phyloP scores from a whole-genome alignment of 64 coral and sea anemone species.

The Exaiptasia diaphana region DNA sequence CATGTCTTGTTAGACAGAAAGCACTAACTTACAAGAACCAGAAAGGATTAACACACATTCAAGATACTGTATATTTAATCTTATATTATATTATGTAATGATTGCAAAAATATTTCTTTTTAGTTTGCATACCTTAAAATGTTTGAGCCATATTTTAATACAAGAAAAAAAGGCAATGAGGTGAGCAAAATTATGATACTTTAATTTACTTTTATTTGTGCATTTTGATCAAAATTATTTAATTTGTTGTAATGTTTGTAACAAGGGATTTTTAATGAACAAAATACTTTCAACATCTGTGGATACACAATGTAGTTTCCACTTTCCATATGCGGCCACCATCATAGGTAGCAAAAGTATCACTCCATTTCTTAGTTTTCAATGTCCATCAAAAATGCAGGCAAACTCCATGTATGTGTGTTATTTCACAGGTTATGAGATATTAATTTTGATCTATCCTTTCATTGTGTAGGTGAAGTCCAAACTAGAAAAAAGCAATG shows the following conservation, averaged over 20 bases:
- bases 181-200: not conserved
- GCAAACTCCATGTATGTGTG: not conserved
- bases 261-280: no score
- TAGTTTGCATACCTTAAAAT: conserved; percentile 96
- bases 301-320: no score
- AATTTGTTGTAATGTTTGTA: no score
- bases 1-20: no score
- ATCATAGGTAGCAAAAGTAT: no score
- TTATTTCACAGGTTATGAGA: not conserved
- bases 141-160: conserved; percentile 98
- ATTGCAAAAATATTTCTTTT: not conserved
- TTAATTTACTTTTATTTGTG: not conserved
- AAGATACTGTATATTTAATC: no score
- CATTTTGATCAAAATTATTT: not conserved
- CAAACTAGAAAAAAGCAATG: conserved; percentile 83
- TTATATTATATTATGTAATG: no score
- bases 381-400: not conserved
- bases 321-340: no score
- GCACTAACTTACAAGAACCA: no score
- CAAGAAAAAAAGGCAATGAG: conserved; percentile 93
- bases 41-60: no score
- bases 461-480: conserved; percentile 60
- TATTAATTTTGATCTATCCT: no score
- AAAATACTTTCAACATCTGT: no score
- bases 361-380: not conserved